Evolutionary conservation across 1,140 invertebrate genomes (phyloP), one percentile per base, ranked within the genome.

Genomic region (Plodia interpunctella): DNA sequence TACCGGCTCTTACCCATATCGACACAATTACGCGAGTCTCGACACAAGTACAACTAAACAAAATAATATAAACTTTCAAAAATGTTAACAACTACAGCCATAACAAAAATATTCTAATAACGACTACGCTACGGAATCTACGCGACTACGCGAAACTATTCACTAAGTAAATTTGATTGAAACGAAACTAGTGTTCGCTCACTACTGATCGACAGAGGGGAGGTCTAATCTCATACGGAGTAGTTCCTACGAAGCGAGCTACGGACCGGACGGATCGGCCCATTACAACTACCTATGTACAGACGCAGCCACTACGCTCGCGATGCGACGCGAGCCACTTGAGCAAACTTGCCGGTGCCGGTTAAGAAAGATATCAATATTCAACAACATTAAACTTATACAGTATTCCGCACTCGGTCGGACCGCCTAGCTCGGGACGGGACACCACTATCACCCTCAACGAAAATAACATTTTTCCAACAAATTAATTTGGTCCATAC

Each of bases 61-160:
- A 80, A 78, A 80, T 76, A 66, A 82, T 86, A 88, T 88, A 88
- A 88, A 88, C 85, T 83, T 88, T 83, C 78, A 82, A 83, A 87
- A 86, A 88, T 76, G 75, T 88, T 87, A 88, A 88, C 85, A 86
- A 79, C 85, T 88, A 88, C 85, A 84, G 85, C 85, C 82, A 87
- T 87, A 88, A 88, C 83, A 85, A 87, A 88, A 88, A 87, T 88
- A 88, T 58, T 77, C 83, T 88, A 88, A 85, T 81, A 83, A 84
- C 80, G 65, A 87, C 86, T 88, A 88, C 77, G 51, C 86, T 88
- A 88, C 81, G 80, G 78, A 83, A 79, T 73, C 84, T 87, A 87
- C 80, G 49, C 53, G 38, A 72, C 83, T 88, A 88, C 79, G 77
- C 38, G 83, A 87, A 74, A 82, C 86, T 88, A 88, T 78, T 59